Evolutionary conservation across 1,140 invertebrate genomes (phyloP).

Genomic region (Lineus longissimus): DNA sequence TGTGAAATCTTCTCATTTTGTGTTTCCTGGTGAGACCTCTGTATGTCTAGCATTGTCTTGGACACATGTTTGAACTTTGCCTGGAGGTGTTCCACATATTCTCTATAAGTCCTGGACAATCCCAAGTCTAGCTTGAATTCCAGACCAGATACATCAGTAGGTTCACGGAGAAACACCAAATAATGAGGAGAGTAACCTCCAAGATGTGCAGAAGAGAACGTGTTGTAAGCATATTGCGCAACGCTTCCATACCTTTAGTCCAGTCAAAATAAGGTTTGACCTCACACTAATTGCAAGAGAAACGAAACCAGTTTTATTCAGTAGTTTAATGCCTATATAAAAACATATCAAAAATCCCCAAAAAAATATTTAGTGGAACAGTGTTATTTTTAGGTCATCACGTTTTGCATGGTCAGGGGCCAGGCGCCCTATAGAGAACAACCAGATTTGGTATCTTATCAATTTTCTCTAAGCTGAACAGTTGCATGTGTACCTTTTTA

Average conservation of each 20-base stretch:
- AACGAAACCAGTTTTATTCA: too few species aligned
- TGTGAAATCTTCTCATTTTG: background rate
- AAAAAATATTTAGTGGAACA: too few species aligned
- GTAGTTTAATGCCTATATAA: too few species aligned
- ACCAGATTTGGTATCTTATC: too few species aligned
- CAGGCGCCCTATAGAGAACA: too few species aligned
- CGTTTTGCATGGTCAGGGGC: too few species aligned
- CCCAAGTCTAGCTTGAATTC: background rate
- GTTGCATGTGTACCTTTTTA: too few species aligned
- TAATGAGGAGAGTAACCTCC: background rate
- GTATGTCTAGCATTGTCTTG: background rate
- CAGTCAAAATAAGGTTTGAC: too few species aligned
- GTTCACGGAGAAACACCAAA: background rate
- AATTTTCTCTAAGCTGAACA: too few species aligned
- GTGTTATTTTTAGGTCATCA: too few species aligned
- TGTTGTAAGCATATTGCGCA: background rate
- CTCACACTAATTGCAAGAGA: too few species aligned
- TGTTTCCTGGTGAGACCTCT: background rate
- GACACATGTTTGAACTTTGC: background rate
- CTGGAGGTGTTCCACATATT: background rate
- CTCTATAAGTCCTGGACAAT: background rate
- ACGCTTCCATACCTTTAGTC: background rate
- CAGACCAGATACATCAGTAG: background rate
- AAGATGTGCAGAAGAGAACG: background rate
- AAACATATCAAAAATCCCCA: too few species aligned